Percentiles rank a stretch among this genome's conserved stretches.
These are phyloP conservation scores for Coelogynopora nodosa DNA, from an alignment of 2,888 invertebrate species.

Conservation along the genomic window DNA sequence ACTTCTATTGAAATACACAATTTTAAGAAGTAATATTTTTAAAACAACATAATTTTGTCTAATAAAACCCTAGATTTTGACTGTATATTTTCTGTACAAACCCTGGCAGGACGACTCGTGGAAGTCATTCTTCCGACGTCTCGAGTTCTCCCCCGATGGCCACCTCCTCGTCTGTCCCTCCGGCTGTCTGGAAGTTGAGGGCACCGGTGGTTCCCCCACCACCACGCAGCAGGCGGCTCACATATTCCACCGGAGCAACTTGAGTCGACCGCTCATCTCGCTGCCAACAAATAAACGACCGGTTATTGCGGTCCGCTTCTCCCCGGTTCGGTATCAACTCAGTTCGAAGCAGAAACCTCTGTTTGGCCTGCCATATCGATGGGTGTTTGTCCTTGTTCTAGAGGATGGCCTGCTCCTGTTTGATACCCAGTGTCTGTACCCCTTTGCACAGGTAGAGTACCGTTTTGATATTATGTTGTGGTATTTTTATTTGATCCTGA, in stretches of 20 bases:
- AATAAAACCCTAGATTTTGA: too few species aligned
- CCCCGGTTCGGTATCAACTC: slow-evolving; percentile 35
- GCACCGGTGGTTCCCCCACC: neutral
- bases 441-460: neutral
- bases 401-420: slow-evolving; percentile 77
- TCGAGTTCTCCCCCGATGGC: slow-evolving; percentile 87
- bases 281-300: slow-evolving; percentile 43
- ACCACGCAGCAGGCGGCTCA: slow-evolving; percentile 44
- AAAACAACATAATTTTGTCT: too few species aligned
- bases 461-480: neutral
- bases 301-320: slow-evolving; percentile 46
- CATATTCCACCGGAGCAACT: slow-evolving; percentile 41
- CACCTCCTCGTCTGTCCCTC: slow-evolving; percentile 82
- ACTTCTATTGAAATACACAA: too few species aligned
- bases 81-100: too few species aligned
- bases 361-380: slow-evolving; percentile 44
- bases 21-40: too few species aligned
- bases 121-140: slow-evolving; percentile 83
- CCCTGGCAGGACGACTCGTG: slow-evolving; percentile 86
- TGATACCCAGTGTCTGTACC: slow-evolving; percentile 73
- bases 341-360: neutral
- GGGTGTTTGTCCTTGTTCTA: slow-evolving; percentile 82
- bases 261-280: slow-evolving; percentile 41
- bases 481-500: neutral
- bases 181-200: slow-evolving; percentile 68